phyloP scores from a whole-genome alignment of 2,888 invertebrate genomes.

The Synanthedon tipuliformis region DNA sequence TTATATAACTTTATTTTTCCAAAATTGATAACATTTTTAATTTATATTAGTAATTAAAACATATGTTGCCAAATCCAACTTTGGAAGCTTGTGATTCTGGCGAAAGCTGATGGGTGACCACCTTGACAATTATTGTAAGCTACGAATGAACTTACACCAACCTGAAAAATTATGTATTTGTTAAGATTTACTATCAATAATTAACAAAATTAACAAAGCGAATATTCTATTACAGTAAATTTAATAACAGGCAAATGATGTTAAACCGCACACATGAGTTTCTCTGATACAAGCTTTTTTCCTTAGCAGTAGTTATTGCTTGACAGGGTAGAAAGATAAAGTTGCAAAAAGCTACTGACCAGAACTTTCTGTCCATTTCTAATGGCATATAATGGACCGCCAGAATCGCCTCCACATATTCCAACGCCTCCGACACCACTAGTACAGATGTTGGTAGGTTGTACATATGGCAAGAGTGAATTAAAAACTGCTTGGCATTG shows the following conservation, averaged over 20 bases:
- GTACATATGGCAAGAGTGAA: slow-evolving; percentile 11
- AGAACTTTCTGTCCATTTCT: slow-evolving; percentile 4
- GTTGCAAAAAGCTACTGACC: slow-evolving; percentile 1
- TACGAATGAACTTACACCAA: slow-evolving; percentile 42
- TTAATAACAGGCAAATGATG: no score
- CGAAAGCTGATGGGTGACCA: slow-evolving; percentile 37
- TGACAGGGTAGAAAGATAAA: no score
- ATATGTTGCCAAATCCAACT: slow-evolving; percentile 26
- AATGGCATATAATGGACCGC: slow-evolving; percentile 13
- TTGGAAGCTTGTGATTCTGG: slow-evolving; percentile 34
- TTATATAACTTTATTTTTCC: no score
- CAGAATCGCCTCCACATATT: slow-evolving; percentile 22
- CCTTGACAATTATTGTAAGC: slow-evolving; percentile 25
- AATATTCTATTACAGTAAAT: no score
- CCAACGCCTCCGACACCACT: slow-evolving; percentile 20
- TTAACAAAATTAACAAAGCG: no score
- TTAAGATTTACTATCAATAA: no score
- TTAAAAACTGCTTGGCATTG: slow-evolving; percentile 17
- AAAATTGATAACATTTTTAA: no score
- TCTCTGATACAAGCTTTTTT: no score
- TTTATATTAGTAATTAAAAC: slow-evolving; percentile 4
- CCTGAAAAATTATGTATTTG: slow-evolving; percentile 14
- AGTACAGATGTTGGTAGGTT: slow-evolving; percentile 17
- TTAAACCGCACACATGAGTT: no score
- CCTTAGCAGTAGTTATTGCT: no score